These are phyloP conservation scores for Esox masquinongy DNA, from an alignment of 2,797 vertebrate genomes.

Conservation along the genomic window DNA sequence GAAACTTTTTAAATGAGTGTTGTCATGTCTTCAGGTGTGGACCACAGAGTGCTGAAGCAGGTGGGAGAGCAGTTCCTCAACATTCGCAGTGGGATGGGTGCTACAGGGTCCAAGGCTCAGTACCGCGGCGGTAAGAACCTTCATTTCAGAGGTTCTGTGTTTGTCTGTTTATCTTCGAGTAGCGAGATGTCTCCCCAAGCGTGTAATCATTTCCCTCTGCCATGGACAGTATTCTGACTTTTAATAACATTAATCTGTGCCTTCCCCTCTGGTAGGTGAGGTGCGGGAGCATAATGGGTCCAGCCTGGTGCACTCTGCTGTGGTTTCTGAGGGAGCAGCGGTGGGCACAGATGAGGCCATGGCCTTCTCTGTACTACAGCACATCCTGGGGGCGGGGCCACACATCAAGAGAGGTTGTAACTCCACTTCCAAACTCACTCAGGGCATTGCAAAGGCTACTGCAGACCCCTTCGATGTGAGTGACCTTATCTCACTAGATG, in stretches of 20 bases:
- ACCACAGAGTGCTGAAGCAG: slow-evolving; percentile 87
- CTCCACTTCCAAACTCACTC: slow-evolving; percentile 77
- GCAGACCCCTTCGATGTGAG: slow-evolving; percentile 90
- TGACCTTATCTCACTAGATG: slow-evolving; percentile 19
- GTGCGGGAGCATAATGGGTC: slow-evolving; percentile 73
- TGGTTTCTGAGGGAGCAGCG: slow-evolving; percentile 84
- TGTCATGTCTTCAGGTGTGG: slow-evolving; percentile 79
- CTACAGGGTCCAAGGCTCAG: slow-evolving; percentile 75
- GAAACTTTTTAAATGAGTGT: not conserved
- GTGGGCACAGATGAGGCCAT: slow-evolving; percentile 77
- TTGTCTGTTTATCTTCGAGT: too few relatives aligned
- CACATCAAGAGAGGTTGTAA: slow-evolving; percentile 87
- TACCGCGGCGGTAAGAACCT: slow-evolving; percentile 85
- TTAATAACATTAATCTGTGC: not conserved
- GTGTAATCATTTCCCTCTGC: not conserved
- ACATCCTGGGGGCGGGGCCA: slow-evolving; percentile 87
- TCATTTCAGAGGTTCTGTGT: not conserved
- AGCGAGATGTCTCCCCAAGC: not conserved
- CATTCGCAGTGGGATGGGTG: slow-evolving; percentile 87
- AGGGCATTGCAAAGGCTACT: slow-evolving; percentile 80
- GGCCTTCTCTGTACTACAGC: slow-evolving; percentile 89
- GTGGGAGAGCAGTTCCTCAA: slow-evolving; percentile 95
- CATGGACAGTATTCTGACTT: not conserved
- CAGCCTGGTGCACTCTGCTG: slow-evolving; percentile 82
- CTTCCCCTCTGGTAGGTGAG: slow-evolving; percentile 78